Evolutionary conservation across 2,888 invertebrate genomes (phyloP).

Genomic region (Gonocerus acuteangulatus): DNA sequence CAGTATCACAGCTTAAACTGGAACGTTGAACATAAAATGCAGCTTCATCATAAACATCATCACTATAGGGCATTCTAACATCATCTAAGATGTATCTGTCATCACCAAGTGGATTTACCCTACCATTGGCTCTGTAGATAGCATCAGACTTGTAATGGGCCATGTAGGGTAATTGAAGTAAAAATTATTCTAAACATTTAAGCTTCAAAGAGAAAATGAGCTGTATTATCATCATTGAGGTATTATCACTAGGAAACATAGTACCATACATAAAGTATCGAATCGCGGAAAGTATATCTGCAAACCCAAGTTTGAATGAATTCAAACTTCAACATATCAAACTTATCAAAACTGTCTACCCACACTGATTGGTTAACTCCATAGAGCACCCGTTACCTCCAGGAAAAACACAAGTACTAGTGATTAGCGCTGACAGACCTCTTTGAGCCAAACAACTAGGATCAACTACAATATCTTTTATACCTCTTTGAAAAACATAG

Average conservation of each 20-base stretch:
- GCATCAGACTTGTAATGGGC: constrained; percentile 14
- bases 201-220: not conserved
- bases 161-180: constrained; percentile 11
- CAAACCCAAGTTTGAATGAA: not conserved
- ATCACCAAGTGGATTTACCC: constrained; percentile 25
- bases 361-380: too few relatives aligned
- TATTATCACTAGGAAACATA: not conserved
- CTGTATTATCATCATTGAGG: not conserved
- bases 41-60: constrained; percentile 25
- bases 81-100: constrained; percentile 21
- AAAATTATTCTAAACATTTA: not conserved
- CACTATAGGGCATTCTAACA: constrained; percentile 10
- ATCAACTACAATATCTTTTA: too few relatives aligned
- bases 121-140: constrained; percentile 17
- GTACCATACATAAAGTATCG: not conserved
- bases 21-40: constrained; percentile 22
- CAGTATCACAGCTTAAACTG: constrained; percentile 21
- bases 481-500: too few relatives aligned
- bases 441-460: too few relatives aligned
- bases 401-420: too few relatives aligned
- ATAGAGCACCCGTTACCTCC: too few relatives aligned
- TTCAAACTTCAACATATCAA: not conserved
- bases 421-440: too few relatives aligned
- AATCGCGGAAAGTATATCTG: not conserved
- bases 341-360: too few relatives aligned